Conservation (phyloP, 1,140 invertebrate genomes). For the Mycetomoellerius zeteki region DNA sequence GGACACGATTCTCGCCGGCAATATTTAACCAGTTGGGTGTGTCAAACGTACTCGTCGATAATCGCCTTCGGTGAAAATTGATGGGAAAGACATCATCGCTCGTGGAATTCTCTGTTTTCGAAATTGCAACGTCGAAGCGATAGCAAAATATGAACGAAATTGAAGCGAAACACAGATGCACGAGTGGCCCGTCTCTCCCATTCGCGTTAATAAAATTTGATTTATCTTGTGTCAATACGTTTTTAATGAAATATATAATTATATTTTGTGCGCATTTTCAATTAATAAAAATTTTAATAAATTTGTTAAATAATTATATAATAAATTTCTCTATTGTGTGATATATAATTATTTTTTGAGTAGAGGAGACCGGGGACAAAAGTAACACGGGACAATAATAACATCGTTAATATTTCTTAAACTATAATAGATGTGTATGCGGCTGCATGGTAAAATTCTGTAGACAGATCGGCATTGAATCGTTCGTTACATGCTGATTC, state of each 20-base stretch:
- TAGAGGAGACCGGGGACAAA: no score
- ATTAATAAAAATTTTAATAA: constrained; percentile 30
- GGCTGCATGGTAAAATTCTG: no score
- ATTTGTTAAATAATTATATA: constrained; percentile 31
- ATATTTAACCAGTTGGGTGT: constrained; percentile 63
- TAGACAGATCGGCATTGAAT: no score
- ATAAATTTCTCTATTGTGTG: constrained; percentile 29
- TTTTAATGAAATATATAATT: constrained; percentile 27
- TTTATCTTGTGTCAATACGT: neutral
- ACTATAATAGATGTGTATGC: no score
- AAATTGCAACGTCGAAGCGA: constrained; percentile 23
- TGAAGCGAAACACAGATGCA: neutral
- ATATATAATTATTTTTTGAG: constrained; percentile 9
- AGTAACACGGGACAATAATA: no score
- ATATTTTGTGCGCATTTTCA: neutral
- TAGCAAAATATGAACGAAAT: constrained; percentile 29
- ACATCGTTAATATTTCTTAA: no score
- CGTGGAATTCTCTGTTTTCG: constrained; percentile 28
- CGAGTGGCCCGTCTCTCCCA: neutral
- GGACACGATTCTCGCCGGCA: constrained; percentile 35
- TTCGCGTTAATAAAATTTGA: neutral
- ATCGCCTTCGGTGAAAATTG: constrained; percentile 57
- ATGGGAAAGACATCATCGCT: constrained; percentile 10
- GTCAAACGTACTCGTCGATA: constrained; percentile 64
- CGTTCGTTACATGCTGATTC: no score